Base-by-base conservation (phyloP, 2,113 vertebrate genomes). In the Cyanistes caeruleus region DNA sequence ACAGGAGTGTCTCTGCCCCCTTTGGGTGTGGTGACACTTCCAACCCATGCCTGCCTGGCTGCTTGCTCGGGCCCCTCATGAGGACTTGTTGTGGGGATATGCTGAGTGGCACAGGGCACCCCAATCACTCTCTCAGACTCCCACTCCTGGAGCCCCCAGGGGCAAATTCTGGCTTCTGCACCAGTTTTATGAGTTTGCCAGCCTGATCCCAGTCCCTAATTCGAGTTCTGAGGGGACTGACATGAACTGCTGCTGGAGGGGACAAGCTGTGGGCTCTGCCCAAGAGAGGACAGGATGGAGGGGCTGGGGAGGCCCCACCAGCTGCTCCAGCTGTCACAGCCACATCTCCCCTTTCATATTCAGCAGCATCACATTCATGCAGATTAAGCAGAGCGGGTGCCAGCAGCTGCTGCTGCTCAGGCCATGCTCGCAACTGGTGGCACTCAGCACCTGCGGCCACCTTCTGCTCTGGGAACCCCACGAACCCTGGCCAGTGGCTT, bases 381-480 rank as follows among this genome's bases (percentile, higher is more conserved):
- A 83, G 87, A 97, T 94, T 85, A 87, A 93, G 41, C 8, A 3
- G 60, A 79, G 68, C 1, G 2, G 49, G 84, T 23, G 12, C 24
- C 75, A 72, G 68, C 95, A 95, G 93, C 93, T 95, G 95, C 94
- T 72, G 90, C 87, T 20, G 15, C 89, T 52, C 11, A 1, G 77
- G 69, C 81, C 31, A 0, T 49, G 91, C 80, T 79, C n/a, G 39
- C 14, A 0, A 0, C 53, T 1, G 2, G 2, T 4, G 21, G 16
- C 49, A 22, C 77, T 51, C 80, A 51, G 72, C 87, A 93, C 91
- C 87, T 93, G 87, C 0, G 35, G 60, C 87, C 87, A 55, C 87
- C 60, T 55, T 23, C 69, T 0, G 0, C 43, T n/a, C 35, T 2
- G 5, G 73, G 52, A 4, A 44, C 56, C 15, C 43, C 0, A 1